Base-by-base conservation (phyloP, 2,797 vertebrate genomes). In the Lepilemur septentrionalis region DNA sequence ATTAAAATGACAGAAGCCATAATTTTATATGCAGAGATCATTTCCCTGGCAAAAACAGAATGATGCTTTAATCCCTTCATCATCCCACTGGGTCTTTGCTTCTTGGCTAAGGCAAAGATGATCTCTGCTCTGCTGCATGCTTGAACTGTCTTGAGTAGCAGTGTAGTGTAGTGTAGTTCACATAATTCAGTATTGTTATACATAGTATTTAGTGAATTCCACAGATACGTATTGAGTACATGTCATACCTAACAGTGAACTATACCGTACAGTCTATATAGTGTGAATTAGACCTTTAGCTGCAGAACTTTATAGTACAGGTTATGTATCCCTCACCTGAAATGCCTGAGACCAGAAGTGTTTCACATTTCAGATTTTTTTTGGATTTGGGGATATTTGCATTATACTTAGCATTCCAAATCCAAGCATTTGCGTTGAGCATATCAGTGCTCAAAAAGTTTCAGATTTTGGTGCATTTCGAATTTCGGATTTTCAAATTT, bases 21-120 rank as follows among this genome's bases (percentile, higher is more conserved):
- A 81, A 67, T 88, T 92, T 86, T 85, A 97, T 96, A 82, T 91
- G 38, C 32, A 91, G 83, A 91, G 72, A 63, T 92, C 52, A 76
- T 86, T 89, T 55, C 43, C 65, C 78, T 65, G 43, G 67, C 75
- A 85, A 69, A 94, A 91, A 4, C 52, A 89, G 76, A 83, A 90
- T 67, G 65, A 48, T 46, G 32, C 57, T 89, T 85, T 92, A 80
- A 59, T 90, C 28, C 12, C 43, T 90, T 78, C 32, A 70, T 88
- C 57, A 52, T 63, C 88, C 73, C 67, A 25, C 57, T 23, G 65
- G 86, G 63, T 57, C 75, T 93, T 89, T 88, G 43, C 69, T 35
- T 65, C 70, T 94, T 90, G 83, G 50, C 76, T 48, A 25, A 88
- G 55, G 59, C 87, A 67, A 28, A 91, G 84, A 23, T 84, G 67